These are phyloP conservation scores for Zygogramma bicolorata DNA, from an alignment of 2,888 invertebrate genomes.

Conservation along the genomic window DNA sequence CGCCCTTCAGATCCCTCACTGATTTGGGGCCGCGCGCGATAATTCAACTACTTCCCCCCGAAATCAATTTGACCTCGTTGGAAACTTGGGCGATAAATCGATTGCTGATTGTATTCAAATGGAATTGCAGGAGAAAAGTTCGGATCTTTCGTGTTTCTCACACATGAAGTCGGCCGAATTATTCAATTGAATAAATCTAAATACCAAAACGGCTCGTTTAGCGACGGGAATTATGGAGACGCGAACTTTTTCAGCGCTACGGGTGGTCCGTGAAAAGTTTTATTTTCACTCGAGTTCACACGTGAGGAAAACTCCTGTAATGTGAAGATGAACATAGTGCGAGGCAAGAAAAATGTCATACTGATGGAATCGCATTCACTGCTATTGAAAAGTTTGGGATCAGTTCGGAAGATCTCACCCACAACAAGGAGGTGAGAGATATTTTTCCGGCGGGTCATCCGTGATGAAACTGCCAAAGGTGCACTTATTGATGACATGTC, in stretches of 20 bases:
- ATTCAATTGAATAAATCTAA: conserved; percentile 60
- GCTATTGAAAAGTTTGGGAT: no score
- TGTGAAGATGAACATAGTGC: no score
- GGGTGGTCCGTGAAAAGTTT: neutral
- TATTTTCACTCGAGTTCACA: no score
- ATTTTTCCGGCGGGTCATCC: no score
- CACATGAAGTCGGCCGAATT: conserved; percentile 56
- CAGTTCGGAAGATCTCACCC: no score
- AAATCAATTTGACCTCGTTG: conserved; percentile 34
- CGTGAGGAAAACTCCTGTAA: no score
- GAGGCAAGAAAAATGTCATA: no score
- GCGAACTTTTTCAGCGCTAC: neutral
- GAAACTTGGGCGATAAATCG: conserved; percentile 55
- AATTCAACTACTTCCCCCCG: neutral
- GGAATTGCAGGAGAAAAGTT: conserved; percentile 51
- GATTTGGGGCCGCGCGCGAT: neutral
- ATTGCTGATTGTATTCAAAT: conserved; percentile 60
- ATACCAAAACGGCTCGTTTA: conserved; percentile 48
- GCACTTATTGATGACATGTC: no score
- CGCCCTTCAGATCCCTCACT: neutral
- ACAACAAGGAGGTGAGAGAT: no score
- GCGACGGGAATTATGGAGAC: conserved; percentile 2
- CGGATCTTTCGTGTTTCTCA: conserved; percentile 54
- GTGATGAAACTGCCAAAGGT: no score
- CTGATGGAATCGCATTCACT: no score